These are phyloP conservation scores for Montipora foliosa DNA, from an alignment of 64 coral and sea anemone genomes.

Conservation along the genomic window DNA sequence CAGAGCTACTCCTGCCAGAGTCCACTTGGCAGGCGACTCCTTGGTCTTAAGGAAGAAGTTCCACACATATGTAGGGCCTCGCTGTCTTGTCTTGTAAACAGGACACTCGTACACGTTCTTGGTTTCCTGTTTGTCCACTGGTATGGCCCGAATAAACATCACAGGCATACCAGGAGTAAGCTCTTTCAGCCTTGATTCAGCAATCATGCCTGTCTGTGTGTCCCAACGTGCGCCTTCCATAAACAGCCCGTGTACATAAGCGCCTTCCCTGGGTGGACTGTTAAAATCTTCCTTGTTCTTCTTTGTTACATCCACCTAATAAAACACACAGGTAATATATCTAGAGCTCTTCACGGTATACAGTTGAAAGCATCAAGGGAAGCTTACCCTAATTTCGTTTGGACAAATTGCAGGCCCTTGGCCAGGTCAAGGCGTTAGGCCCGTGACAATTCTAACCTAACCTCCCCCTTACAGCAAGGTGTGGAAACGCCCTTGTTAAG, in stretches of 20 bases:
- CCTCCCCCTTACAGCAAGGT: too few relatives aligned
- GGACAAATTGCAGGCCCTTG: too few relatives aligned
- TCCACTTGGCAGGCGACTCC: slow-evolving; percentile 97
- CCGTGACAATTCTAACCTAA: too few relatives aligned
- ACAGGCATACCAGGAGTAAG: slow-evolving; percentile 98
- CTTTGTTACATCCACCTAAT: slow-evolving; percentile 94
- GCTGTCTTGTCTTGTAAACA: slow-evolving; percentile 97
- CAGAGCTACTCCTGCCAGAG: slow-evolving; percentile 91
- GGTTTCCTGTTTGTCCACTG: slow-evolving; percentile 99
- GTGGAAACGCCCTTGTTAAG: too few relatives aligned
- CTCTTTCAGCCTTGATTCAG: slow-evolving; percentile 95
- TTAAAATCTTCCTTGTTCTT: slow-evolving; percentile 99
- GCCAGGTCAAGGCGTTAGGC: too few relatives aligned
- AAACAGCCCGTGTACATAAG: slow-evolving; percentile 93
- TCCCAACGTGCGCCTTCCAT: slow-evolving; percentile 99
- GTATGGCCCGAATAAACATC: slow-evolving; percentile 97
- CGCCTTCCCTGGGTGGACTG: slow-evolving; percentile 95
- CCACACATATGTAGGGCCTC: slow-evolving; percentile 98
- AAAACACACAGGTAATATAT: background rate
- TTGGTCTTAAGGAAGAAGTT: slow-evolving; percentile 99
- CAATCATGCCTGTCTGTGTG: slow-evolving; percentile 97
- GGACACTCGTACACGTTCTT: slow-evolving; percentile 99
- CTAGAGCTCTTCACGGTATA: too few relatives aligned
- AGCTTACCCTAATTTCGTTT: too few relatives aligned
- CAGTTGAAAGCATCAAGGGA: too few relatives aligned